Evolutionary conservation across 2,888 invertebrate genomes (phyloP), one percentile per base, ranked within the genome.

Genomic region (Macrosiphum euphorbiae): DNA sequence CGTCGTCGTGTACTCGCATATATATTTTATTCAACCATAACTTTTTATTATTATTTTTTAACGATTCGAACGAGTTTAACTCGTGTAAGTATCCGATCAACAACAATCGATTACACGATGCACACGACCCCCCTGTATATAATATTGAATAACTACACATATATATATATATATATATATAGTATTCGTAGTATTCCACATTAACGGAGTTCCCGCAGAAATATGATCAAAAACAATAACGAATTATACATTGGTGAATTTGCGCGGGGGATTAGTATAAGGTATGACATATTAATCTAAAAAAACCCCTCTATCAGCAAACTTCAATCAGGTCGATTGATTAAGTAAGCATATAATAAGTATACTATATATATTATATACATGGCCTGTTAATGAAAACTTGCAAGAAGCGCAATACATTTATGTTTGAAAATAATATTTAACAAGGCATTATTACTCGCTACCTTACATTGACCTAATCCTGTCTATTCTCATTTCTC

Each of bases 1-100:
- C 67, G 67, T 67, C 67, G n/a, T 67, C 67, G 67, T 67, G 67
- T 67, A 67, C n/a, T 67, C 67, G 67, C 67, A 67, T 67, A n/a
- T 67, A 67, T 13, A 67, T 67, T 67, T 67, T 67, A 67, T 67
- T 67, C 16, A 13, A n/a, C 67, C n/a, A 67, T 67, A n/a, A 67
- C 67, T 67, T 67, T 4, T 67, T 67, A 67, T 67, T 67, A 47
- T n/a, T 67, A 35, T 67, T 67, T 67, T 67, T 13, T 28, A 67
- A 67, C 67, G n/a, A 67, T n/a, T 67, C 67, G 67, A 67, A n/a
- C 67, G n/a, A n/a, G 67, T 67, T 67, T n/a, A 16, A 67, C n/a
- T 67, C 16, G n/a, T 67, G 67, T 67, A 67, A 67, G 67, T 67
- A 67, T 67, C n/a, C 16, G 67, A 67, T n/a, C 67, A 67, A 67